These are phyloP conservation scores for Tenthredo amoena DNA, from an alignment of 2,888 invertebrate species.

Conservation along the genomic window DNA sequence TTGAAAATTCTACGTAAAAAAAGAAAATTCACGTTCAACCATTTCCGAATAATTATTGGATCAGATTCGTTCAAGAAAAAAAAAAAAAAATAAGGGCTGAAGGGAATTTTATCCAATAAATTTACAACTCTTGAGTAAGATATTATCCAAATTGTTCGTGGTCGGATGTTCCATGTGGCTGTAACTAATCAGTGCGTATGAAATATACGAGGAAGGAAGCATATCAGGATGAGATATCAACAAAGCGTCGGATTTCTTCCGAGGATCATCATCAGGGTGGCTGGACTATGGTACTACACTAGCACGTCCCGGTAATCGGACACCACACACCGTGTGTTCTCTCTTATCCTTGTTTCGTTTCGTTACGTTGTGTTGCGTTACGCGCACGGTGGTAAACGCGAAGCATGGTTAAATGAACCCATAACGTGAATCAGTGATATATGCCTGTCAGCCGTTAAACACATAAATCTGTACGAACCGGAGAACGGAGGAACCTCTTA, in stretches of 20 bases:
- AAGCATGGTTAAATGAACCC: slow-evolving; percentile 48
- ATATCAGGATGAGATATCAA: slow-evolving; percentile 45
- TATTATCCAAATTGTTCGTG: background rate
- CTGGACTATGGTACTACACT: background rate
- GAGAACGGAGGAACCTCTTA: slow-evolving; percentile 34
- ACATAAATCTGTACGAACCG: slow-evolving; percentile 67
- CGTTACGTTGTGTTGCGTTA: slow-evolving; percentile 27
- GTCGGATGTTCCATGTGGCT: background rate
- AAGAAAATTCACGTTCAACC: background rate
- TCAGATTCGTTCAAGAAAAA: background rate
- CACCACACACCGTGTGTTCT: slow-evolving; percentile 29
- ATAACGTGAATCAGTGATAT: slow-evolving; percentile 61
- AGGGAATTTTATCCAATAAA: background rate
- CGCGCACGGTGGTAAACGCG: slow-evolving; percentile 35
- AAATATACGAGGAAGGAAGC: slow-evolving; percentile 21
- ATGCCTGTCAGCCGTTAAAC: slow-evolving; percentile 67
- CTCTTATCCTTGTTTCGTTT: slow-evolving; percentile 23
- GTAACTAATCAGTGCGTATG: slow-evolving; percentile 28
- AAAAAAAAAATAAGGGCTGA: background rate
- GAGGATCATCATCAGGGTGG: slow-evolving; percentile 22
- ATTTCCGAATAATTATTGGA: background rate
- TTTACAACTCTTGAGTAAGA: slow-evolving; percentile 8
- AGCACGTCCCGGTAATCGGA: slow-evolving; percentile 32
- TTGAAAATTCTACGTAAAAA: background rate
- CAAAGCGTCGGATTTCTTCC: slow-evolving; percentile 44